Conservation (phyloP, 2,113 vertebrate species). For the Pleuronectes platessa region DNA sequence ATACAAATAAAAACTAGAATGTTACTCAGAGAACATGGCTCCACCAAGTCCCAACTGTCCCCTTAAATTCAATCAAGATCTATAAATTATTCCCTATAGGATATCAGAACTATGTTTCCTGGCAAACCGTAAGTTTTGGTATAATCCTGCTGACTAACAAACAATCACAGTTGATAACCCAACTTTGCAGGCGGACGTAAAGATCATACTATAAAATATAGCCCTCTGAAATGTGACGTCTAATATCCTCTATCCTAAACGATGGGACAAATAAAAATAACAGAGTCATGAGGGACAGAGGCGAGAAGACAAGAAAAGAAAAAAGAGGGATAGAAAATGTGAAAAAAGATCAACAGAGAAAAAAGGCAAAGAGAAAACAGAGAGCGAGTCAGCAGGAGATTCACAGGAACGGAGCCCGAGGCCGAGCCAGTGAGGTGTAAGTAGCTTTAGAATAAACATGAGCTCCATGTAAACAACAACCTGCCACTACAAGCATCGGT, state of each 20-base stretch:
- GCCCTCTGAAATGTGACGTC: too few relatives aligned
- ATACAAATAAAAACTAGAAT: too few relatives aligned
- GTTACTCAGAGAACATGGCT: too few relatives aligned
- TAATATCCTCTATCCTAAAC: neutral
- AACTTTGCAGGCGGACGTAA: too few relatives aligned
- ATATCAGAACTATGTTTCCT: too few relatives aligned
- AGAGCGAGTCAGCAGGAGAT: constrained; percentile 65
- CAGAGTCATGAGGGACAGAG: constrained; percentile 1
- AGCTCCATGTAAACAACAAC: constrained; percentile 78
- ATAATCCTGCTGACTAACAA: too few relatives aligned
- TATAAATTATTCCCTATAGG: too few relatives aligned
- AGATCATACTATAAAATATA: too few relatives aligned
- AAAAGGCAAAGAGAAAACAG: constrained; percentile 52
- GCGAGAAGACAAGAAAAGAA: constrained; percentile 13
- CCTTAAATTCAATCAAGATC: too few relatives aligned
- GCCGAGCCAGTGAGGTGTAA: constrained; percentile 70
- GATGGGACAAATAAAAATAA: neutral
- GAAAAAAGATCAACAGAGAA: constrained; percentile 57
- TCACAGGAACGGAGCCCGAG: constrained; percentile 64
- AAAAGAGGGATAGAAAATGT: constrained; percentile 7
- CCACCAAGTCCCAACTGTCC: too few relatives aligned
- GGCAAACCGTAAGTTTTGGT: too few relatives aligned
- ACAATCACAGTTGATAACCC: too few relatives aligned
- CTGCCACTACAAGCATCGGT: constrained; percentile 68
- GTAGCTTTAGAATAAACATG: constrained; percentile 79